Evolutionary conservation across 2,113 vertebrate genomes (phyloP), one percentile per base, ranked within the genome.

Genomic region (Xenopus borealis): DNA sequence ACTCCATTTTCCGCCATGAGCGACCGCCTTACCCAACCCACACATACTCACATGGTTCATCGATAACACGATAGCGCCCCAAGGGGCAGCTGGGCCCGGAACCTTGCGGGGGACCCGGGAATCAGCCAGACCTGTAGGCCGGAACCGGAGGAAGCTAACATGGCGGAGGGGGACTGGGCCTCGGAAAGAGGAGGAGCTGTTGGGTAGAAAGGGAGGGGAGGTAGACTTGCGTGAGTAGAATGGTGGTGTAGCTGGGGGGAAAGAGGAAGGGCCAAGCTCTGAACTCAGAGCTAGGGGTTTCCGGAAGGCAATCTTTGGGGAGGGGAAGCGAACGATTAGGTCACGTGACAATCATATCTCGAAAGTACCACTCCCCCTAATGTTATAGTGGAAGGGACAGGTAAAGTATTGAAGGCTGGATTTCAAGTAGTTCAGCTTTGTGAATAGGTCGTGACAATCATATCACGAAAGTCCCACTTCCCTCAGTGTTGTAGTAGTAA

Each of bases 161-260:
- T 75, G 73, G 73, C 73, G 73, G 73, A 75, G 45, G 62, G 18
- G 53, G 58, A 62, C 66, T 75, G 66, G 73, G 73, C 73, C 73
- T 69, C 19, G 66, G 66, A 66, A 75, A 69, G 66, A 69, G 73
- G 72, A 67, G 72, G 69, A 11, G 69, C 44, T 3, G 57, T 16
- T 14, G 10, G 6, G 11, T 13, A 47, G 12, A 23, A 44, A 19
- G 69, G 69, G 19, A 58, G 69, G 16, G 69, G 59, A n/a, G 27
- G 12, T 30, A 10, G 44, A 18, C 19, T 30, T 59, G 33, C 11
- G 62, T 16, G 47, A 50, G 53, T 8, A 55, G 53, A n/a, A 55
- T n/a, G 14, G 14, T 8, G 53, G 17, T 12, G 5, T 12, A 16
- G 14, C 2, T 3, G 1, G 53, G 19, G 23, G 33, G 59, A 27